Base-by-base conservation (phyloP, 2,113 vertebrate genomes). In the Oceanodroma tethys region DNA sequence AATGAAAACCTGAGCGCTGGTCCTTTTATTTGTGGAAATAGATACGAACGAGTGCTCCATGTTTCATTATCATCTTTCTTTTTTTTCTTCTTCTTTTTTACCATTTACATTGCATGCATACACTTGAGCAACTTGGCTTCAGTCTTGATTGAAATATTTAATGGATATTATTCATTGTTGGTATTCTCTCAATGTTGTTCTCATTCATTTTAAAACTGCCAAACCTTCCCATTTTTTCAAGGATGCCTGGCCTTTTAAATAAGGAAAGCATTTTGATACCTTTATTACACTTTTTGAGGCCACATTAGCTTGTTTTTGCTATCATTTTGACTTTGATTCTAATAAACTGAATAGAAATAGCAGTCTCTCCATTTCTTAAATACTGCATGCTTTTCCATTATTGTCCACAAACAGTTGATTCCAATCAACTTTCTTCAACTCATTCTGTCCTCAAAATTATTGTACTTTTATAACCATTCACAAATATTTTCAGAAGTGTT, bases 401-500 rank as follows among this genome's bases (percentile, higher is more conserved):
- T 92, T 97, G 94, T 82, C 85, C 95, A 98, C 97, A 97, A 97
- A 98, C 73, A 96, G 96, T 98, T 98, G 97, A 98, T 98, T 98
- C 97, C 96, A 98, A 98, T 98, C 98, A 98, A 98, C 95, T 97
- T 96, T 82, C 85, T 95, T 81, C 78, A 97, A 97, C 96, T 98
- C 97, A 97, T 98, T 98, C 97, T 70, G n/a, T 95, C 97, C 95
- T 92, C 93, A 96, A 88, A 97, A 97, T 98, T 98, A 97, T 92
- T 98, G 90, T 97, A 96, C 81, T 98, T 98, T 96, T 97, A 98
- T 98, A 98, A 97, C 96, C 95, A 96, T 98, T 98, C 97, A 98
- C 97, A 98, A 97, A 98, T 98, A 98, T 98, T 98, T 96, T 96
- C 96, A 96, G 95, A 97, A 98, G 93, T 97, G 97, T 96, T 98